Base-by-base conservation (phyloP, 2,888 invertebrate genomes). In the Netelia inedita region DNA sequence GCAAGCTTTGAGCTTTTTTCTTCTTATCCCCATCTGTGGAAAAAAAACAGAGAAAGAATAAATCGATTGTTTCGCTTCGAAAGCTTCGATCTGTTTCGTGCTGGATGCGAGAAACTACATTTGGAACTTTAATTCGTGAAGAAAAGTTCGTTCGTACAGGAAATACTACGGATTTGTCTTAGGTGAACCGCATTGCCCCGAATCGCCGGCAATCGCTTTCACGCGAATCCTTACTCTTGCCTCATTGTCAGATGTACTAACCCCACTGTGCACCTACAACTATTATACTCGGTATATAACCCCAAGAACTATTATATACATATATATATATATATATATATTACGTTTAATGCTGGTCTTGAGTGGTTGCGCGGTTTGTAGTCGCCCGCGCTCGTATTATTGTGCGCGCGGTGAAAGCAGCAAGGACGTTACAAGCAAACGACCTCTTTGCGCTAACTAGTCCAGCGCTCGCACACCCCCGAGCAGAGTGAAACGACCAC, bases 401-500 rank as follows among this genome's bases (percentile, higher is more conserved):
- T 80, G 46, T 76, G 41, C 61, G 21, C 9, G n/a, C 63, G 50
- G 53, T 16, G 61, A 63, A 76, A 66, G 59, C 63, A 35, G 21
- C 35, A 53, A 14, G 68, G 43, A 50, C 50, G 50, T 53, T 53
- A 74, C 10, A 11, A 78, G 35, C 46, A 23, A 65, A 68, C 69
- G 65, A 65, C 66, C 55, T 50, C 41, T 78, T 71, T 68, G 69
- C 55, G 57, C 21, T 72, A 65, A 81, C 73, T 82, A 85, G 84
- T 81, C 43, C 57, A 71, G 28, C 53, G 9, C 57, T 10, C 3
- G 19, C 61, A 74, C 61, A 65, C 41, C 65, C 73, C 16, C 50
- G 53, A 53, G 68, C 28, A 19, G 69, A 59, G 78, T 61, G 57
- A 50, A 69, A 57, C 61, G 46, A 55, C 16, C 43, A 19, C 8